Percentiles rank a stretch among this genome's conserved stretches.
phyloP scores from a whole-genome alignment of 2,113 vertebrate genomes.

The Ailurus styani region DNA sequence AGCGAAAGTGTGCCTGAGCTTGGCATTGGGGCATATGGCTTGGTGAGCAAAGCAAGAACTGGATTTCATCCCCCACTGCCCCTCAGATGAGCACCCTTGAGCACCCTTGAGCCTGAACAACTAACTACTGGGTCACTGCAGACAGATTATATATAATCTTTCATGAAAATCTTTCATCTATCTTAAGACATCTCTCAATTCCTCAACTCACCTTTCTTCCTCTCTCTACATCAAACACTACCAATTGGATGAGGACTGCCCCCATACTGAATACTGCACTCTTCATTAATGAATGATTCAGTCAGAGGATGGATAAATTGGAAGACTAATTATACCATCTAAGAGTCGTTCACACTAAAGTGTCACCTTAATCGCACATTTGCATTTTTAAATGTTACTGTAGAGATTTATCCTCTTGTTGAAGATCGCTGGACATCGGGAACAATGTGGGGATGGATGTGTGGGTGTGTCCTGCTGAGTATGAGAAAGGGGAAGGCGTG shows the following conservation, averaged over 20 bases:
- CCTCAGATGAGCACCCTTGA: background rate
- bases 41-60: background rate
- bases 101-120: background rate
- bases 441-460: background rate
- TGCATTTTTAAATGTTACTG: conserved; percentile 26
- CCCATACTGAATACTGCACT: background rate
- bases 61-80: background rate
- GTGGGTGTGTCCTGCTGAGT: background rate
- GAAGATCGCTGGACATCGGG: background rate
- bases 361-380: background rate
- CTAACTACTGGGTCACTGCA: background rate
- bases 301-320: background rate
- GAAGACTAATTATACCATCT: conserved; percentile 25
- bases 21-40: no score
- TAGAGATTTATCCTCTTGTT: background rate
- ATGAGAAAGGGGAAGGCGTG: background rate
- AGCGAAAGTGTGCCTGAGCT: background rate
- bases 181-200: background rate
- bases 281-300: background rate
- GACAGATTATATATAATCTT: background rate
- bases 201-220: background rate
- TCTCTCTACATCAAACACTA: background rate
- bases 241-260: background rate
- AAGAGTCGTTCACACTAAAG: background rate
- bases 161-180: background rate